phyloP scores from a whole-genome alignment of 2,888 invertebrate species.

The Oeneis ivallda region DNA sequence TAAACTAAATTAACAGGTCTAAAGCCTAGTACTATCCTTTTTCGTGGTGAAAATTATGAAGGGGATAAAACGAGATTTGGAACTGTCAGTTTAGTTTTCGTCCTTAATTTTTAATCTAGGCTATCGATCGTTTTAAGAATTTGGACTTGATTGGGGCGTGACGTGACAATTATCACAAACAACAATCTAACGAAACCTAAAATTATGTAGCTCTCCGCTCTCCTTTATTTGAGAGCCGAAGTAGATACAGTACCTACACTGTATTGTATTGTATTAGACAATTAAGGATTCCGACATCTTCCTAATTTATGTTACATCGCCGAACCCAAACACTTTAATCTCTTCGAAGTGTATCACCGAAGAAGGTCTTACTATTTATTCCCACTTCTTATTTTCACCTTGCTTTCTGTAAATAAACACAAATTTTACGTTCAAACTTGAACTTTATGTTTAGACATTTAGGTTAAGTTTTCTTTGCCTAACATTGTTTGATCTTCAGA shows the following conservation, averaged over 20 bases:
- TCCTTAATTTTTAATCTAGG: too few species aligned
- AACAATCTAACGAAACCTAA: too few species aligned
- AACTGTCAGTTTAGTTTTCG: too few species aligned
- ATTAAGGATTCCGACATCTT: slow-evolving; percentile 56
- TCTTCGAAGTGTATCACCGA: slow-evolving; percentile 72
- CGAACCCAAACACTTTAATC: slow-evolving; percentile 77
- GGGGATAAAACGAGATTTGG: too few species aligned
- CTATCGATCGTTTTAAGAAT: too few species aligned
- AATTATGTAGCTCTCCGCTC: too few species aligned
- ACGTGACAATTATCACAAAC: too few species aligned
- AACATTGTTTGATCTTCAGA: slow-evolving; percentile 53
- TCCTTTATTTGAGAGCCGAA: neutral
- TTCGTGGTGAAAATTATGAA: too few species aligned
- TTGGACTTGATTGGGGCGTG: too few species aligned
- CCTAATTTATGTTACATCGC: slow-evolving; percentile 67
- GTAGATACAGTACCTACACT: neutral
- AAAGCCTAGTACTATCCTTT: too few species aligned
- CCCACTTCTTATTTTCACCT: slow-evolving; percentile 79
- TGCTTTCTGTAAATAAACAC: slow-evolving; percentile 67
- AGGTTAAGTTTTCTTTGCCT: slow-evolving; percentile 53
- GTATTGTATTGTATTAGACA: slow-evolving; percentile 42
- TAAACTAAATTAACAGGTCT: too few species aligned
- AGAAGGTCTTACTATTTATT: slow-evolving; percentile 74
- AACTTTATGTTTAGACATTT: slow-evolving; percentile 33
- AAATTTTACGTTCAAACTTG: slow-evolving; percentile 24